phyloP scores from a whole-genome alignment of 2,113 vertebrate genomes.

The Haemorhous mexicanus region DNA sequence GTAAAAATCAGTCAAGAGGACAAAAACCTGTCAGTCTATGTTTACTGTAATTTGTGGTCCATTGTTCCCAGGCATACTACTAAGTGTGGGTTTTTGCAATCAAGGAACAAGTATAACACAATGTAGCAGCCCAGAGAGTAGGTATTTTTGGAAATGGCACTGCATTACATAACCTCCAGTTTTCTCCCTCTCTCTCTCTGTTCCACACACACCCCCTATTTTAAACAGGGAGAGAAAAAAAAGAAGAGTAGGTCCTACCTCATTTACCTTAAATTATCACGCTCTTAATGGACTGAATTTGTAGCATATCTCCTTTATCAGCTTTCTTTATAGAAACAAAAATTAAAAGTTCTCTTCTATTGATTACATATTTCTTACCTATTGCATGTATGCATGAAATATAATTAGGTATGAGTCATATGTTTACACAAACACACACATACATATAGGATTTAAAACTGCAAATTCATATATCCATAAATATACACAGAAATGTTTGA shows the following conservation, averaged over 20 bases:
- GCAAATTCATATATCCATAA: slow-evolving; percentile 16
- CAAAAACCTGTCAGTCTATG: slow-evolving; percentile 54
- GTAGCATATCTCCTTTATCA: slow-evolving; percentile 39
- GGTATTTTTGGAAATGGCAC: slow-evolving; percentile 81
- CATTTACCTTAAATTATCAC: slow-evolving; percentile 32
- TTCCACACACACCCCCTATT: neutral
- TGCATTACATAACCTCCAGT: slow-evolving; percentile 78
- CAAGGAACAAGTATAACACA: slow-evolving; percentile 57
- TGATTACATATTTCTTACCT: slow-evolving; percentile 26
- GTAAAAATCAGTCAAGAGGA: slow-evolving; percentile 64
- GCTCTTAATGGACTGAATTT: neutral
- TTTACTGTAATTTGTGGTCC: slow-evolving; percentile 32
- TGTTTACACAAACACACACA: slow-evolving; percentile 13
- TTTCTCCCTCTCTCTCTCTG: neutral
- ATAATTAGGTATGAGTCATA: slow-evolving; percentile 12
- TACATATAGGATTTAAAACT: neutral
- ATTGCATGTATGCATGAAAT: slow-evolving; percentile 2
- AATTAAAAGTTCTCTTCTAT: slow-evolving; percentile 53
- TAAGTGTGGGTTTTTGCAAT: slow-evolving; percentile 49
- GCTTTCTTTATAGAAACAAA: slow-evolving; percentile 27
- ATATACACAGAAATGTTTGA: neutral
- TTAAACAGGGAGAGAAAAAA: neutral
- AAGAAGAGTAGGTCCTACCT: slow-evolving; percentile 27
- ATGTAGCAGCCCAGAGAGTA: slow-evolving; percentile 61
- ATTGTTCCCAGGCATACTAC: slow-evolving; percentile 66